phyloP scores from a whole-genome alignment of 1,140 invertebrate species.

The Sitodiplosis mosellana region DNA sequence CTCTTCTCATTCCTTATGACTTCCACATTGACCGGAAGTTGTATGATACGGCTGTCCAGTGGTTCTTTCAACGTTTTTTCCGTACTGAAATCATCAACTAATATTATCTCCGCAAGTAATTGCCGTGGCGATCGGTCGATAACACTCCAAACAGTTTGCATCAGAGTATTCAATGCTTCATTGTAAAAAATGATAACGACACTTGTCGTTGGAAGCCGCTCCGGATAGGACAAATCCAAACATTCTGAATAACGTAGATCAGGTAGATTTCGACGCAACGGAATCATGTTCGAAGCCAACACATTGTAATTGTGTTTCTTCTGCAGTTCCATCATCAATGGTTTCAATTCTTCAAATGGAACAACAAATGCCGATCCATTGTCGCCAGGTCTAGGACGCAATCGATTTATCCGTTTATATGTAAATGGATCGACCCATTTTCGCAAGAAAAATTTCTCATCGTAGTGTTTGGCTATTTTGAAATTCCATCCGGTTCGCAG shows the following conservation, averaged over 20 bases:
- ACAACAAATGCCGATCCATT: not conserved
- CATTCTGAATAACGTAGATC: conserved; percentile 85
- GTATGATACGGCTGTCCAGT: conserved; percentile 60
- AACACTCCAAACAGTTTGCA: conserved; percentile 62
- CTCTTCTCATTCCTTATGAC: conserved; percentile 40
- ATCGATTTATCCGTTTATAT: not conserved
- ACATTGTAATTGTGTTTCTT: conserved; percentile 98
- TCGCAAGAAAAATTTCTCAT: not conserved
- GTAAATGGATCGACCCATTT: not conserved
- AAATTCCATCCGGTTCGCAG: not conserved
- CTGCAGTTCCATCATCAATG: conserved; percentile 83
- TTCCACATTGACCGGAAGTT: conserved; percentile 35
- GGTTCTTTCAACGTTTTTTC: conserved; percentile 40
- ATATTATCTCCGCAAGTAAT: conserved; percentile 54
- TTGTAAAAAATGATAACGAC: conserved; percentile 78
- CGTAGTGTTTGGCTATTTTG: not conserved
- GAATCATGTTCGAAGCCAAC: conserved; percentile 92
- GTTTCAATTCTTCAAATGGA: conserved; percentile 61
- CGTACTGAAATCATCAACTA: conserved; percentile 58
- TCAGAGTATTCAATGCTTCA: conserved; percentile 70
- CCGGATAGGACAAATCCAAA: not conserved
- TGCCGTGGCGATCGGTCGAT: conserved; percentile 48
- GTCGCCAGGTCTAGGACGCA: not conserved
- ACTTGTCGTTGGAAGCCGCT: conserved; percentile 36
- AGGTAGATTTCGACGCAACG: conserved; percentile 82